Evolutionary conservation across 53 echinoderm and acorn worm genomes (phyloP), one percentile per base, ranked within the genome.

Genomic region (Astropecten irregularis): DNA sequence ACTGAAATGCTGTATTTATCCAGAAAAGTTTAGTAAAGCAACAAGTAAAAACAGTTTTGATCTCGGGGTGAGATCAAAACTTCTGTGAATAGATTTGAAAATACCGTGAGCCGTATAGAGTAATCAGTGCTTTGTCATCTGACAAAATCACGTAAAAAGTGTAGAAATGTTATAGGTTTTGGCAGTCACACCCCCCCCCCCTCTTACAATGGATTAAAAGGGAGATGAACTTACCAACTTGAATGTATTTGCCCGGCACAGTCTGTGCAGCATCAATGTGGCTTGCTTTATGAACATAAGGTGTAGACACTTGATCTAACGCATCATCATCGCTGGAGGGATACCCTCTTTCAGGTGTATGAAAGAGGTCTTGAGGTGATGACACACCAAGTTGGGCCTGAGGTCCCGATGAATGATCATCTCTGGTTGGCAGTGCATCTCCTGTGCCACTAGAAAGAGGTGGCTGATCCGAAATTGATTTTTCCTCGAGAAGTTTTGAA

Each of bases 211-310:
- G n/a, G n/a, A n/a, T n/a, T n/a, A n/a, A n/a, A n/a, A n/a, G n/a
- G n/a, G n/a, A n/a, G n/a, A n/a, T n/a, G n/a, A 21, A 71, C 76
- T 56, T 39, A 76, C 76, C 57, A 14, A 55, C 40, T 76, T 39
- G 76, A 26, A 76, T 14, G 26, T 57, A 38, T 36, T 38, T 57
- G 38, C 33, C 71, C 11, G 27, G n/a, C 21, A 40, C 57, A n/a
- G n/a, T n/a, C 23, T 3, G 11, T 18, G 25, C 10, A 27, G 38
- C 0, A 58, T 26, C 3, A 18, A 20, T 36, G 20, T 32, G 51
- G 32, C 53, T 23, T 0, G n/a, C 40, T 39, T 76, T 37, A 58
- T 37, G 58, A 23, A 58, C 30, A 5, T 37, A 58, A 39, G 76
- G 76, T 28, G 76, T 58, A 14, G 58, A 37, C 1, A 35, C 39